Conservation (phyloP, 2,113 vertebrate species). For the Microcebus jonahi region DNA sequence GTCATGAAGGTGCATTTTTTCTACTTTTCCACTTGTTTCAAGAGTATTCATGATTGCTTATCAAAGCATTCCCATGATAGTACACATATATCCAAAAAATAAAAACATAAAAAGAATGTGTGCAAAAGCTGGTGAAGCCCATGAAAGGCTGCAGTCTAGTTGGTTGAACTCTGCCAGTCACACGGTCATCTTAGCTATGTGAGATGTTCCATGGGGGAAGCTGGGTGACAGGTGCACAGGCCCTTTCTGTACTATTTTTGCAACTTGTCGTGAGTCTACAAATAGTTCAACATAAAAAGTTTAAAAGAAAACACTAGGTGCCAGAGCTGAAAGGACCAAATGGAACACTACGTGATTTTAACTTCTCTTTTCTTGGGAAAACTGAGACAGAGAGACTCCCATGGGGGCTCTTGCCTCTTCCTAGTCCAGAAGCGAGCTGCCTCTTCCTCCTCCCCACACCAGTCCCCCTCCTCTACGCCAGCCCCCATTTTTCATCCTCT, state of each 20-base stretch:
- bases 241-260: background rate
- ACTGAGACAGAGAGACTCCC: background rate
- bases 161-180: rapidly evolving
- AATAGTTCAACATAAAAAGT: background rate
- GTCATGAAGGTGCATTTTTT: too few species aligned
- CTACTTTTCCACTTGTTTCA: background rate
- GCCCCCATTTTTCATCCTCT: too few species aligned
- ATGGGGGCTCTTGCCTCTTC: background rate
- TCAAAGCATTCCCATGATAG: background rate
- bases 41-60: background rate
- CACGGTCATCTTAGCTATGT: rapidly evolving
- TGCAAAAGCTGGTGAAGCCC: background rate
- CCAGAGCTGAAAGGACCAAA: background rate
- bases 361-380: background rate
- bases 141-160: rapidly evolving
- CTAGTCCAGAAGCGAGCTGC: too few species aligned
- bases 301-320: background rate
- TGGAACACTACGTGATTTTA: rapidly evolving
- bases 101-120: too few species aligned
- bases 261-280: background rate
- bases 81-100: background rate
- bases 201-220: background rate
- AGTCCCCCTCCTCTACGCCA: background rate
- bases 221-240: background rate
- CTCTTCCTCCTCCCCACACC: background rate